A percentile compares a stretch with the other conserved stretches of the same genome.
phyloP scores from a whole-genome alignment of 2,888 invertebrate genomes.

The Hipparchia sbordonii region DNA sequence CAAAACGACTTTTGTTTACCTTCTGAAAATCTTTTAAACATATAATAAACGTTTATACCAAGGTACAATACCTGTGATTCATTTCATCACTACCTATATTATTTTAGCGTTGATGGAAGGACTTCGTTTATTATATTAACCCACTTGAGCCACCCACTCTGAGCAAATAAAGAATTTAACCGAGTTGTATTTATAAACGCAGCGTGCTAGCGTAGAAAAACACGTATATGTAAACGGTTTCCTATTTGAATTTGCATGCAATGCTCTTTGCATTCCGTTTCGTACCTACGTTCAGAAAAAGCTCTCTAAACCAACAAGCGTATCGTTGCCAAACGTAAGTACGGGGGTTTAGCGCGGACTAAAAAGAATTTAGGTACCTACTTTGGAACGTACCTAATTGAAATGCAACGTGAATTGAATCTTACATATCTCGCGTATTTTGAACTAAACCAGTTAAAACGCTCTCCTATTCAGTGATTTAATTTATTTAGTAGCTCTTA shows the following conservation, averaged over 20 bases:
- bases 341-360: background rate
- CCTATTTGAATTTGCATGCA: constrained; percentile 12
- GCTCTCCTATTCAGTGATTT: background rate
- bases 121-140: too few relatives aligned
- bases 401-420: constrained; percentile 8
- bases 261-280: constrained; percentile 6
- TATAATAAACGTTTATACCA: too few relatives aligned
- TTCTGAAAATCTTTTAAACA: too few relatives aligned
- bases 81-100: too few relatives aligned
- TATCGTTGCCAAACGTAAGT: constrained; percentile 1
- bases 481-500: background rate
- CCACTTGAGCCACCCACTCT: background rate
- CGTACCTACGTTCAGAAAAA: background rate
- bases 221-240: constrained; percentile 7
- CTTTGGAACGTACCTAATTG: background rate
- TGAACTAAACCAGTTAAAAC: constrained; percentile 1
- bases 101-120: too few relatives aligned
- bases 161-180: constrained; percentile 1
- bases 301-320: background rate
- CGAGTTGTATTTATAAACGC: background rate
- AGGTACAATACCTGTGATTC: too few relatives aligned
- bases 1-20: too few relatives aligned
- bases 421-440: background rate
- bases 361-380: constrained; percentile 4
- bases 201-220: background rate